Evolutionary conservation across 2,888 invertebrate species (phyloP).

Genomic region (Chloromyia formosa): DNA sequence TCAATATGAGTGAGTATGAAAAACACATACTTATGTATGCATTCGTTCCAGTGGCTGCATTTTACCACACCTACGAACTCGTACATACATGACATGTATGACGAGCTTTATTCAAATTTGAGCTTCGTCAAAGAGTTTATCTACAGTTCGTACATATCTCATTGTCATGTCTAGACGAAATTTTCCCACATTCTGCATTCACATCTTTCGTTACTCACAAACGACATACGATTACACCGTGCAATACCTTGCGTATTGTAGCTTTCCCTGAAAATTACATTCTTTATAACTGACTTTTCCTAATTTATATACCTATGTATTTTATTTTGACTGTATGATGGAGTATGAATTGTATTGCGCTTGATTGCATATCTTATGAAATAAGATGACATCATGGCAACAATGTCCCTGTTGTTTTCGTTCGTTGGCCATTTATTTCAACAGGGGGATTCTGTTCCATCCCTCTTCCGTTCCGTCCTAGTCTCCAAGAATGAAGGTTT

Average conservation of each 20-base stretch:
- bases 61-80: no score
- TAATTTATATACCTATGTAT: not conserved
- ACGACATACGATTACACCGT: not conserved
- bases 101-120: no score
- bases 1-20: no score
- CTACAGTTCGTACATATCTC: no score
- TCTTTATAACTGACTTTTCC: not conserved
- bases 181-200: not conserved
- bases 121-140: no score
- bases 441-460: not conserved
- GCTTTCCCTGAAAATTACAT: not conserved
- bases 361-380: not conserved
- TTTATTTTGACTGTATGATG: not conserved
- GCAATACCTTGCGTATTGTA: not conserved
- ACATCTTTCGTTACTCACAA: not conserved
- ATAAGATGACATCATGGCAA: conserved; percentile 11
- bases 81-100: no score
- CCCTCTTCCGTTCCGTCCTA: no score
- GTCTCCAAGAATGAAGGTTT: not conserved
- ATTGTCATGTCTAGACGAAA: not conserved
- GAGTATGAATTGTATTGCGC: not conserved
- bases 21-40: no score
- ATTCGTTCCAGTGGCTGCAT: no score
- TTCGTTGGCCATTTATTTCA: not conserved
- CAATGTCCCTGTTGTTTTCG: no score